Evolutionary conservation across 1,140 invertebrate species (phyloP), one percentile per base, ranked within the genome.

Genomic region (Idris sp.): DNA sequence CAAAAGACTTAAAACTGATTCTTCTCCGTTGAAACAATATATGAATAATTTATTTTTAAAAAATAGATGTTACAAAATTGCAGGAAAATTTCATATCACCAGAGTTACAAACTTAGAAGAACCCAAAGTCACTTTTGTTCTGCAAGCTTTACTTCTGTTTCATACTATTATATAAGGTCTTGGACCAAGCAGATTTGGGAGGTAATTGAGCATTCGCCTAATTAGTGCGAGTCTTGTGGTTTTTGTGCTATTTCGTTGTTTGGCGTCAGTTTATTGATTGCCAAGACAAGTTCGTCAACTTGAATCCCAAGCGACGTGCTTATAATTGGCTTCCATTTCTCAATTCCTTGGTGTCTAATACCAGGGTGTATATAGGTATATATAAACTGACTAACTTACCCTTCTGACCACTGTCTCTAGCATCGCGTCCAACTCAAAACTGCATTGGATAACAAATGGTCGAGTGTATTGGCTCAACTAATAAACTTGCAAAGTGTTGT

Each of bases 281-380:
- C 41, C 19, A 19, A 26, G 13, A 15, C 36, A 53, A 71, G 54
- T 44, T 48, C 13, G 28, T 9, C 22, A 22, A 53, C 40, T 53
- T 49, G 30, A 22, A 33, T 71, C 67, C 56, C 67, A 16, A 48
- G 56, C 56, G 56, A 54, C 48, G 40, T 48, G 31, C 48, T 54
- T 62, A 36, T 62, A 72, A 72, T 64, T 72, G 68, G 49, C 26
- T 72, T 72, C 43, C 58, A 64, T 72, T 72, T 72, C 51, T 67
- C 58, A 64, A 72, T 64, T 72, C 68, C 68, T 62, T 28, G 18
- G 49, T 48, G 67, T 40, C 46, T 49, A 54, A 64, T 51, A 31
- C 15, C 22, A 36, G 56, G 61, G 36, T 62, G 18, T 44, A 59
- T 58, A 36, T n/a, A n/a, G n/a, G n/a, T n/a, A n/a, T n/a, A n/a